Evolutionary conservation across 2,888 invertebrate species (phyloP), one percentile per base, ranked within the genome.

Genomic region (Thymelicus acteon): DNA sequence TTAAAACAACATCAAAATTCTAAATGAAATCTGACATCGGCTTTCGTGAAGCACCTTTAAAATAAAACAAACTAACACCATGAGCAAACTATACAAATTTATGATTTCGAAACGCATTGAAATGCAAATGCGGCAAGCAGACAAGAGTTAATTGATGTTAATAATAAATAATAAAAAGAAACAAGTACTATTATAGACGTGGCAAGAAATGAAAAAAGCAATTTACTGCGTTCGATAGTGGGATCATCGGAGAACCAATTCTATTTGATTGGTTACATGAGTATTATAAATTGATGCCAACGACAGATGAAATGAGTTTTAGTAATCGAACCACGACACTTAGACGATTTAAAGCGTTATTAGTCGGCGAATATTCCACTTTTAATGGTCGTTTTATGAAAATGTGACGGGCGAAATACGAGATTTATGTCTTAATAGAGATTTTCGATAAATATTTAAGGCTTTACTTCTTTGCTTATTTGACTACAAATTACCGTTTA

Each of bases 71-170:
- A 78, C 76, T 76, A 78, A 77, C 78, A 78, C 68, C 54, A 37
- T 70, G 47, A 67, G 31, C 67, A 72, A 67, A 72, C 62, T 47
- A 72, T 63, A 67, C 84, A 82, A 82, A 88, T 88, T 86, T 89
- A 88, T 82, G 84, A 80, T 82, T 83, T 84, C 74, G 75, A 82
- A 86, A 85, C 83, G 81, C 84, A 88, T 88, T 88, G 87, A 87
- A 85, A 88, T 88, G 87, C 85, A 82, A 88, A 88, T 87, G 76
- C 76, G n/a, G 60, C 40, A 15, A 15, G 52, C 71, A 19, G 71
- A 71, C 71, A 65, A 84, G 85, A 83, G 85, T 89, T 89, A 89
- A 89, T 88, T 86, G 87, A 88, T 90, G 88, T 86, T 84, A 86
- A 86, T 83, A 85, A 87, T 89, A 88, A 89, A 88, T 88, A 84